Evolutionary conservation across 1,140 invertebrate genomes (phyloP), one percentile per base, ranked within the genome.

Genomic region (Berghia stephanieae): DNA sequence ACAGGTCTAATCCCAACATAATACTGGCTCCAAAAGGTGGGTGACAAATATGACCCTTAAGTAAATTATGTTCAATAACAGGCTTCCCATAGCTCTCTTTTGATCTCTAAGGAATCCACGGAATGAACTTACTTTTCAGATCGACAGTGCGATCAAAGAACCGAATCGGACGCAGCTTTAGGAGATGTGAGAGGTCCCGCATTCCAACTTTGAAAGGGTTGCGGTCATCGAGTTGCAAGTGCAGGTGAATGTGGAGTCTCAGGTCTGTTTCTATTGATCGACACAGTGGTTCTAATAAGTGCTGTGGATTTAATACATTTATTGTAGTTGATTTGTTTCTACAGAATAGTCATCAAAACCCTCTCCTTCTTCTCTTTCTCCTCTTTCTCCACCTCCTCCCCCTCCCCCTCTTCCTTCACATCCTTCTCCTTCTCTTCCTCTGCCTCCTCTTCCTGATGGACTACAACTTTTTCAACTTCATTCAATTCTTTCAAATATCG

Each of bases 231-330:
- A 96, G 88, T 83, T 97, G 94, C 38, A 99, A 91, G 90, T 98
- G 96, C 1, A 94, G 93, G 90, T 98, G 96, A 31, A 95, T 96
- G 78, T 96, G 94, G 10, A 98, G 89, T 52, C 97, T 92, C 44
- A 99, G 90, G 88, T 96, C 95, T 2, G 93, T 97, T 90, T 99
- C 97, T 79, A 98, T 94, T 81, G 94, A 93, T 78, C 93, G 93
- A 86, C 95, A 96, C 27, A 97, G 89, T 38, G 94, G 94, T 81
- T 94, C 92, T 34, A 95, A 86, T 60, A 96, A 83, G 83, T 89
- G 77, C 88, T 88, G 80, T 38, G 82, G 84, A 72, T 31, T 67
- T 57, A 44, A 42, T 16, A 73, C 18, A 77, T 63, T 21, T 24
- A 46, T 66, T 71, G 38, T 42, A 72, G n/a, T n/a, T n/a, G n/a